Base-by-base conservation (phyloP, 1,140 invertebrate species). In the Streblospio benedicti region DNA sequence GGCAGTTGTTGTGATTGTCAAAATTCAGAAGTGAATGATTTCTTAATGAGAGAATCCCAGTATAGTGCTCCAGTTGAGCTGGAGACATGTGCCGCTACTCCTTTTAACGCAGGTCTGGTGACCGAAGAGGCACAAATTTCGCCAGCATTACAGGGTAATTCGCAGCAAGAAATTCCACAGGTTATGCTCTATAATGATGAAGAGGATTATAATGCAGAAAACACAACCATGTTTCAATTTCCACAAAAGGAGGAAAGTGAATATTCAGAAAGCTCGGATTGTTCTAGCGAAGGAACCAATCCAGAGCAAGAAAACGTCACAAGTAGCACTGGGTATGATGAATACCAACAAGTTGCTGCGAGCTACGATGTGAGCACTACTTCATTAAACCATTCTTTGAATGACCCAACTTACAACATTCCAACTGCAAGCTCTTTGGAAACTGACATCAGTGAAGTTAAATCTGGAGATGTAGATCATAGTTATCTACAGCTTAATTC, bases 171-270 rank as follows among this genome's bases (percentile, higher is more conserved):
- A n/a, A n/a, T 67, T 43, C 71, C 66, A 2, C 64, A 62, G 4
- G 67, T 72, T 27, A 56, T 72, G 27, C 59, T 74, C 14, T 76
- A 72, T 60, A 73, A 67, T 53, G 71, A 76, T 58, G 75, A 67
- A 49, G 79, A 83, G 44, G 70, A 84, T 16, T 82, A 83, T 31
- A 76, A 78, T 2, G 67, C 82, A 33, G 83, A 85, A 61, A 84
- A 85, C 65, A 84, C 83, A 35, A 71, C 85, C 14, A 73, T 86
- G 45, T 87, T 86, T 67, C 79, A 82, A 14, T 76, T 69, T 50
- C 69, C 72, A 57, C n/a, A n/a, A n/a, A 84, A 85, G 61, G 77
- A 85, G 31, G 85, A 86, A 61, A 68, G 65, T 32, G 74, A 85
- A 59, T 87, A 87, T 68, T 81, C 82, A 1, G 80, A 87, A 51